These are phyloP conservation scores for Leguminivora glycinivorella DNA, from an alignment of 1,140 invertebrate species.

Conservation along the genomic window DNA sequence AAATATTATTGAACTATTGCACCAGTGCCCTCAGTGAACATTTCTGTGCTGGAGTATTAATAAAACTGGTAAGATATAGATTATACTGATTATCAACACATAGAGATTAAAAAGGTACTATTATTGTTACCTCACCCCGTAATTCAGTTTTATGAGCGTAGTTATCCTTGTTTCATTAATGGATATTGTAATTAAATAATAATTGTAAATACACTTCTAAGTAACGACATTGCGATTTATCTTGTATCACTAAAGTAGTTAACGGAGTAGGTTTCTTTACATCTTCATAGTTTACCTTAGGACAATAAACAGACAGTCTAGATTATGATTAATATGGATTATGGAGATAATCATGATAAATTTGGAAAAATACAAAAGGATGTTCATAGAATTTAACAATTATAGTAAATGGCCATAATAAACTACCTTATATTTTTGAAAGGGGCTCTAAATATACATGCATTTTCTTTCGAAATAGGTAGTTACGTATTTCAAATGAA, in stretches of 20 bases:
- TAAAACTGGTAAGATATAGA: conserved; percentile 21
- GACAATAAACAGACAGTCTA: neutral
- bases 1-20: conserved; percentile 31
- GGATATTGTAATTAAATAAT: neutral
- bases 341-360: neutral
- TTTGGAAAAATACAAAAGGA: neutral
- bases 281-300: too few relatives aligned
- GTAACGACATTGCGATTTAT: too few relatives aligned
- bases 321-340: neutral
- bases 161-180: neutral
- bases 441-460: too few relatives aligned
- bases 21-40: conserved; percentile 44
- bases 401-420: too few relatives aligned
- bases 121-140: neutral
- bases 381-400: neutral
- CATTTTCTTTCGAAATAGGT: too few relatives aligned
- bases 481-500: too few relatives aligned
- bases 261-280: too few relatives aligned
- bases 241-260: too few relatives aligned
- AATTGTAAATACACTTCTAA: too few relatives aligned
- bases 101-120: neutral
- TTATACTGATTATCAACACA: neutral
- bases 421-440: too few relatives aligned
- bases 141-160: neutral
- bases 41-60: conserved; percentile 35